Base-by-base conservation (phyloP, 53 echinoderm and acorn worm genomes). In the Arbacia lixula region DNA sequence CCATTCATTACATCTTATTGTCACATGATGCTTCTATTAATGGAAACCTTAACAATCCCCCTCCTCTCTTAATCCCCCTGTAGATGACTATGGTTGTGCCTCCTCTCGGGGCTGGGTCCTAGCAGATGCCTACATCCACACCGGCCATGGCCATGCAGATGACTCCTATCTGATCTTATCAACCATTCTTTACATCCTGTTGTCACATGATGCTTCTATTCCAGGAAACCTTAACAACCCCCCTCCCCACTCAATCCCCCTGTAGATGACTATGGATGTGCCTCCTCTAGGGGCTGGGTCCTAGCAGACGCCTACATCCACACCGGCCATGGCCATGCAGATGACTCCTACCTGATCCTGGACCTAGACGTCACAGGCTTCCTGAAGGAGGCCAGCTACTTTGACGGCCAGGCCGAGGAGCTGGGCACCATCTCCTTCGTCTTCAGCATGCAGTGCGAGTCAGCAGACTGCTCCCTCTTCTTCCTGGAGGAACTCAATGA, bases 141-240 rank as follows among this genome's bases (percentile, higher is more conserved):
- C 90, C 19, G 92, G 90, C 21, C 84, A 90, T 53, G 94, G 92
- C 50, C 94, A 92, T 22, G 88, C 94, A 0, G 98, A 97, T 39
- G 94, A 94, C 31, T 94, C 87, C 60, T 97, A 97, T 85, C 90
- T 97, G 0, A 76, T 97, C 61, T 85, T 97, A n/a, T n/a, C n/a
- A n/a, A n/a, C n/a, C n/a, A n/a, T n/a, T n/a, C n/a, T n/a, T n/a
- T n/a, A n/a, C n/a, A n/a, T n/a, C n/a, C n/a, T n/a, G n/a, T n/a
- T n/a, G n/a, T n/a, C n/a, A n/a, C n/a, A n/a, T n/a, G n/a, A n/a
- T n/a, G n/a, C n/a, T n/a, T n/a, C n/a, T n/a, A n/a, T n/a, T n/a
- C n/a, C n/a, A n/a, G n/a, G n/a, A n/a, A n/a, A n/a, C n/a, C n/a
- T n/a, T n/a, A n/a, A n/a, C n/a, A n/a, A n/a, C n/a, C n/a, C n/a